These are phyloP conservation scores for Zhuqinia jingwanae DNA, from an alignment of 2,888 invertebrate species.

Conservation along the genomic window DNA sequence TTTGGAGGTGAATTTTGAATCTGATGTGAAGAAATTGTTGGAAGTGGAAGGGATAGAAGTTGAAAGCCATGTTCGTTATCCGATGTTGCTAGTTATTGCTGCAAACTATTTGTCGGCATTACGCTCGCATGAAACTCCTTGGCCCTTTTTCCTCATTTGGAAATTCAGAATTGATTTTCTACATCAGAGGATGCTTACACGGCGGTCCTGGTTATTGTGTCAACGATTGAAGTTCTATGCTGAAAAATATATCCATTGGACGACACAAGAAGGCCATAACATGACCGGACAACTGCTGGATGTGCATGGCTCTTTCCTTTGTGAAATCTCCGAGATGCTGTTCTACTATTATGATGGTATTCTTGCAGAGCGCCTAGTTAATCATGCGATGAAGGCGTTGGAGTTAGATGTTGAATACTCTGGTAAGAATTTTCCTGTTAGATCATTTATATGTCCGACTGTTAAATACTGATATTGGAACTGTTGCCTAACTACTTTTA, in stretches of 20 bases:
- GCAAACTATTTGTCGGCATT: constrained; percentile 45
- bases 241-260: constrained; percentile 27
- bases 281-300: not conserved
- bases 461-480: too few relatives aligned
- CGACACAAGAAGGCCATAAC: not conserved
- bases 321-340: constrained; percentile 86
- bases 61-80: constrained; percentile 34
- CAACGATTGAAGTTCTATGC: constrained; percentile 84
- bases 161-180: constrained; percentile 86
- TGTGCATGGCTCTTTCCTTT: constrained; percentile 82
- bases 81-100: constrained; percentile 51
- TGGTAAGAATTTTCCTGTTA: too few relatives aligned
- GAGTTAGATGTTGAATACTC: constrained; percentile 87
- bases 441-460: too few relatives aligned
- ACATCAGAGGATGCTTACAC: constrained; percentile 89
- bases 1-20: not conserved
- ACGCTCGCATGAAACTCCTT: constrained; percentile 79
- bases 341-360: constrained; percentile 88
- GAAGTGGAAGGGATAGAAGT: constrained; percentile 66
- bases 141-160: constrained; percentile 84
- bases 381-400: constrained; percentile 85
- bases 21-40: not conserved
- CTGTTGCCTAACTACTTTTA: too few relatives aligned
- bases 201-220: constrained; percentile 80
- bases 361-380: constrained; percentile 86